These are phyloP conservation scores for Montipora cactus DNA, from an alignment of 64 coral and sea anemone species.

Conservation along the genomic window DNA sequence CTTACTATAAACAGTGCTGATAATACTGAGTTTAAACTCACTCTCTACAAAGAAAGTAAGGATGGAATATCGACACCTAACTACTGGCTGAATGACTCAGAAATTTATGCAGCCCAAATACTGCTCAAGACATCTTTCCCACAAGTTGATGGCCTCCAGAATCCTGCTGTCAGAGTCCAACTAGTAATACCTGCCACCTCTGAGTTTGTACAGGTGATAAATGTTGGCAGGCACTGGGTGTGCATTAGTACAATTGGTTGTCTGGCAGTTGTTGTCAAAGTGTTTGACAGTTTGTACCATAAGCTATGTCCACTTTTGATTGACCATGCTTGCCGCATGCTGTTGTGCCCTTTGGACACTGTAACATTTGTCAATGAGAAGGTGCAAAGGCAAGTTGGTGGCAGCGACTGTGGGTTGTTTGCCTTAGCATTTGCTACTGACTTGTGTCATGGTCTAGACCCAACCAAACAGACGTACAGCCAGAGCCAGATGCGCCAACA, in stretches of 20 bases:
- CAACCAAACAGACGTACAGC: conserved; percentile 64
- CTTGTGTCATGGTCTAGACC: conserved; percentile 75
- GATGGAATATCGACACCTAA: conserved; percentile 11
- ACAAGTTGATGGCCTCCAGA: conserved; percentile 38
- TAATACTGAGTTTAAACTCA: conserved; percentile 4
- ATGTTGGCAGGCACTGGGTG: conserved; percentile 59
- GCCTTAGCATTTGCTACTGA: conserved; percentile 70
- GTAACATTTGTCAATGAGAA: conserved; percentile 68
- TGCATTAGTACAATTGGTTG: conserved; percentile 41
- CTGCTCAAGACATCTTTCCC: conserved; percentile 22
- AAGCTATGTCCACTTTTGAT: conserved; percentile 36
- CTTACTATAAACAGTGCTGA: conserved; percentile 23
- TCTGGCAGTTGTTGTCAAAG: conserved; percentile 30
- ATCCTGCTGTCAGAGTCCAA: not conserved
- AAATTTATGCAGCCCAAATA: conserved; percentile 55
- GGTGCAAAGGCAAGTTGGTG: conserved; percentile 56
- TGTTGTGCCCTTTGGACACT: conserved; percentile 33
- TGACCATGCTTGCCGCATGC: conserved; percentile 53
- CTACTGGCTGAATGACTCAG: conserved; percentile 51
- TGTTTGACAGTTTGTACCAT: conserved; percentile 56
- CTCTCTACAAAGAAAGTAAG: conserved; percentile 57
- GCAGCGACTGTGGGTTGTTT: conserved; percentile 76
- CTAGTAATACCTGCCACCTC: conserved; percentile 9
- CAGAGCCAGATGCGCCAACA: conserved; percentile 61
- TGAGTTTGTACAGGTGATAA: conserved; percentile 47